Evolutionary conservation across 1,140 invertebrate genomes (phyloP).

Genomic region (Papilio helenus): DNA sequence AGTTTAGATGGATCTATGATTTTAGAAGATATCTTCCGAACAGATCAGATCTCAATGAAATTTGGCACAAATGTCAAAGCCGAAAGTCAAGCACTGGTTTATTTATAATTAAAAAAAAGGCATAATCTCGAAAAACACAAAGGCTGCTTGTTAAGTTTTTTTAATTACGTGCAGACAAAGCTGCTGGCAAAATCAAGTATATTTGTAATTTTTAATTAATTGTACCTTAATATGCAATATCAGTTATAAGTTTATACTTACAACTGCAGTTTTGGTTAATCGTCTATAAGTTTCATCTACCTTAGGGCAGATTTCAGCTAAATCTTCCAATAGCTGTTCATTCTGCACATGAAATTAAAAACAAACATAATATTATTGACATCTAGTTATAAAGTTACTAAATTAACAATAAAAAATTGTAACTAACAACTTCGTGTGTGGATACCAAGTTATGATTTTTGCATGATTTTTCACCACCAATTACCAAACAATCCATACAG

Average conservation of each 20-base stretch:
- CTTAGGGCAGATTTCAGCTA: constrained; percentile 61
- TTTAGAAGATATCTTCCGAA: too few species aligned
- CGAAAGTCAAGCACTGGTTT: too few species aligned
- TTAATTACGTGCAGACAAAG: too few species aligned
- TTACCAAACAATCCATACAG: constrained; percentile 75
- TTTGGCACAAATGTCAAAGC: too few species aligned
- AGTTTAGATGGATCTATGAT: too few species aligned
- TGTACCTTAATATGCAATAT: background rate
- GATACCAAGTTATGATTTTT: constrained; percentile 71
- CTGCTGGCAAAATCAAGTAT: too few species aligned
- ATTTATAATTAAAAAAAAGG: too few species aligned
- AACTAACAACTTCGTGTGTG: constrained; percentile 68
- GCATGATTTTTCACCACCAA: constrained; percentile 72
- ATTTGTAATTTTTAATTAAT: too few species aligned
- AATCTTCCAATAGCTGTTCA: constrained; percentile 57
- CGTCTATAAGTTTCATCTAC: constrained; percentile 70
- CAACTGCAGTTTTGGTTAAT: constrained; percentile 73
- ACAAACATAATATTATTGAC: background rate
- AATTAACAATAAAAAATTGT: background rate
- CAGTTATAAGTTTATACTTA: constrained; percentile 54
- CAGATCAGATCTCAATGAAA: too few species aligned
- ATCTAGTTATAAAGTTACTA: background rate
- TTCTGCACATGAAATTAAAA: constrained; percentile 59
- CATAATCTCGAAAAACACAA: too few species aligned
- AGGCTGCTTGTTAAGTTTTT: too few species aligned